Base-by-base conservation (phyloP, 2,888 invertebrate species). In the Aquatica leii region DNA sequence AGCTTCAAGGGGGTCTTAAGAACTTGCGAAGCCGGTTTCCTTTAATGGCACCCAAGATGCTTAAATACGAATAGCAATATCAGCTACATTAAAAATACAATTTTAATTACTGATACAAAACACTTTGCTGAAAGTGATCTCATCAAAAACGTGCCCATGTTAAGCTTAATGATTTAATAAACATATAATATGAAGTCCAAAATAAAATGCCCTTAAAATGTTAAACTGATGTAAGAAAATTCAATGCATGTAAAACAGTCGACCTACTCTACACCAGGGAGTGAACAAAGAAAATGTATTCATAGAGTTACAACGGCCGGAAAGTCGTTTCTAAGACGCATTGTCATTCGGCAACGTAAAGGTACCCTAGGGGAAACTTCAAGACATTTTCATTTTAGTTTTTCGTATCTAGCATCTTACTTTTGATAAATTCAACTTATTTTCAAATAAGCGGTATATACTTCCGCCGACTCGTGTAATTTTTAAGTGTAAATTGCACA, bases 181-280 rank as follows among this genome's bases (percentile, higher is more conserved):
- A 17, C 15, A 21, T 46, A 43, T 60, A 49, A 60, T 55, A 55
- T 21, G 55, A 49, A 50, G 37, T 31, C 9, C 15, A 20, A 24
- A 52, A 51, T 62, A 62, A 59, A 46, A 53, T 48, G 37, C 57
- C 24, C 35, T 62, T 55, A 49, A 65, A 65, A 66, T 58, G 61
- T 62, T 62, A 58, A 59, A 59, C 51, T 65, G 62, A 62, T 59
- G 62, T 57, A 46, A 43, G 76, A 74, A 77, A 81, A 80, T 80
- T 80, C 81, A 80, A 80, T 80, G 80, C 81, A 81, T 81, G 80
- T 78, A 80, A 81, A 81, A 74, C 78, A 80, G 79, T 66, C 69
- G 66, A 65, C 70, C 66, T 69, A 65, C 66, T 64, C 63, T 53
- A 67, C 66, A 63, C 63, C 64, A 66, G 68, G 75, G 70, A 72